These are phyloP conservation scores for Dicrostonyx torquatus DNA, from an alignment of 2,797 vertebrate species.

Conservation along the genomic window DNA sequence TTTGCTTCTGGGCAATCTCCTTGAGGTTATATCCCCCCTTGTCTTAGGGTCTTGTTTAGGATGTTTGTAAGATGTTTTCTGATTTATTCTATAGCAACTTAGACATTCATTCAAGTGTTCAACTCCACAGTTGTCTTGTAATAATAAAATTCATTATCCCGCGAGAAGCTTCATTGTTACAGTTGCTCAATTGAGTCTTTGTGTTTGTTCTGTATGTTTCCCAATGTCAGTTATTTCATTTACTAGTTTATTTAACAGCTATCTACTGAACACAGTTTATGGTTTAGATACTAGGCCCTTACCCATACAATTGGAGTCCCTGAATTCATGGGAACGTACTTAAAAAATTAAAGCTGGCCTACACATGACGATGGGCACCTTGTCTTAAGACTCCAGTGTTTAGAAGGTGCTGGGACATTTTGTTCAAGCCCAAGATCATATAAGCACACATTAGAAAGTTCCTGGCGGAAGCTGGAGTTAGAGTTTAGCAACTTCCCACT, in stretches of 20 bases:
- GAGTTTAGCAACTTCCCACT: neutral
- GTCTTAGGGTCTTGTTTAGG: neutral
- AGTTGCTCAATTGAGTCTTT: neutral
- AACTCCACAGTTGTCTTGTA: neutral
- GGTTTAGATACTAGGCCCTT: neutral
- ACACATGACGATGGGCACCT: neutral
- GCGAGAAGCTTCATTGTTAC: neutral
- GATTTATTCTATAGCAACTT: neutral
- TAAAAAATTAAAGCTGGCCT: constrained; percentile 14
- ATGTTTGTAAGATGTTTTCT: neutral
- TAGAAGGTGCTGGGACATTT: neutral
- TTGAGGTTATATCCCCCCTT: neutral
- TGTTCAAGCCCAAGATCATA: neutral
- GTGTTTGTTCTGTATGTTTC: neutral
- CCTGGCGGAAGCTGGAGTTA: neutral
- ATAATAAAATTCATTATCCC: neutral
- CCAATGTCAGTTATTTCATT: neutral
- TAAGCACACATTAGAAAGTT: neutral
- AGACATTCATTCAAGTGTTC: neutral
- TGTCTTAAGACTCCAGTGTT: neutral
- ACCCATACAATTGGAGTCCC: neutral
- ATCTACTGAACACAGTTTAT: neutral
- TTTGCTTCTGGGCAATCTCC: neutral
- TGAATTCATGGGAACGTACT: neutral
- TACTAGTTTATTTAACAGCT: neutral